Percentiles rank a stretch among this genome's conserved stretches.
These are phyloP conservation scores for Mesochorus sp. DNA, from an alignment of 2,888 invertebrate species.

Conservation along the genomic window DNA sequence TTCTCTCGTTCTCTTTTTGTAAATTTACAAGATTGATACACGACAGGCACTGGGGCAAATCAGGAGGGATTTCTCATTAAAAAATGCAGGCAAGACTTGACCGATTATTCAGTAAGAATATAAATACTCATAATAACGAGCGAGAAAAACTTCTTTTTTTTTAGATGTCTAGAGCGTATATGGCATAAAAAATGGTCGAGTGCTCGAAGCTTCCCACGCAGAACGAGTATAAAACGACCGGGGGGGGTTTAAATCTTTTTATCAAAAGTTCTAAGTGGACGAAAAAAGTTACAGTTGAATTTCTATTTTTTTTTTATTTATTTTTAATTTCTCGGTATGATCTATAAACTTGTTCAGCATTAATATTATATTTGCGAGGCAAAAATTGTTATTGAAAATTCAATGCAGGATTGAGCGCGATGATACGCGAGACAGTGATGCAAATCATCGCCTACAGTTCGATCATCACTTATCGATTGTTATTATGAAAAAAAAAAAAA, in stretches of 20 bases:
- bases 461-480: constrained; percentile 33
- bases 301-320: no score
- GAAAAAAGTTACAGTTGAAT: neutral
- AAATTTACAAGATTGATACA: neutral
- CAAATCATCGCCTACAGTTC: constrained; percentile 21
- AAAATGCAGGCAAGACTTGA: constrained; percentile 45
- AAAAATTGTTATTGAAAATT: no score
- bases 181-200: neutral
- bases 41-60: neutral
- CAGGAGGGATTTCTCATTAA: constrained; percentile 45
- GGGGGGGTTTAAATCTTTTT: neutral
- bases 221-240: neutral
- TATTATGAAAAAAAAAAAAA: no score
- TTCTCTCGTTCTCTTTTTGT: no score
- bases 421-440: constrained; percentile 12
- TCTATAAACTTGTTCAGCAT: neutral
- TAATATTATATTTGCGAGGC: no score
- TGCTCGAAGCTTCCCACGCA: neutral
- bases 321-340: neutral
- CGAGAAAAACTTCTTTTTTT: neutral
- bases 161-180: neutral
- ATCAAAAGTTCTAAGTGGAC: neutral
- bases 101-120: constrained; percentile 11
- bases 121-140: neutral
- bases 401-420: no score